Base-by-base conservation (phyloP, 2,113 vertebrate species). In the Elephas maximus region DNA sequence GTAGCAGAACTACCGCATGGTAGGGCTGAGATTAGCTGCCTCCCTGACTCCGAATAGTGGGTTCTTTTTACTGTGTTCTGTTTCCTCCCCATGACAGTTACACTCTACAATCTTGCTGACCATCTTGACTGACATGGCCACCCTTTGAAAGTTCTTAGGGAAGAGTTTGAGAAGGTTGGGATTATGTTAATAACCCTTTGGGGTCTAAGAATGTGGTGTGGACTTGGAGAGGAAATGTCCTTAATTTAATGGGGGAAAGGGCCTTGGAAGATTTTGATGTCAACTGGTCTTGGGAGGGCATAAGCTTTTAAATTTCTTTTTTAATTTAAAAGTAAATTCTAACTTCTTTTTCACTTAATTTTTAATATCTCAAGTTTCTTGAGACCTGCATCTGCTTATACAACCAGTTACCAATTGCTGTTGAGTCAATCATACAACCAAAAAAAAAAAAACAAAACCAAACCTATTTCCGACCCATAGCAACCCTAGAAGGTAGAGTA, bases 251-350 rank as follows among this genome's bases (percentile, higher is more conserved):
- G 18, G 37, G 33, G 71, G 33, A 37, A 12, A n/a, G 6, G 5
- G 73, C n/a, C 45, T 4, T 45, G 12, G 53, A 57, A 41, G 69
- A 44, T 45, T 71, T 63, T 77, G 30, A 83, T 57, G 62, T 91
- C 57, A 78, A 33, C 76, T 62, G 5, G 11, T 74, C 67, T 91
- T 90, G 23, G 67, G 45, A 86, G 23, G 24, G 41, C 8, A 41
- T 86, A 74, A 84, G 7, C 30, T 60, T 88, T 92, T 83, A 14
- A 51, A 37, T 83, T 91, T 48, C 48, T 78, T 86, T 73, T 92
- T 63, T 63, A 51, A 81, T 88, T 94, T 97, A 77, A 92, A 95
- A 88, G 37, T 28, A 83, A 90, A 88, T 8, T 83, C 92, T 90
- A 84, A 57, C 84, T 89, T 77, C 30, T 81, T 85, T 96, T 89